A percentile compares a stretch with the other conserved stretches of the same genome.
These are phyloP conservation scores for Sebastolobus alascanus DNA, from an alignment of 2,797 vertebrate species.

Conservation along the genomic window DNA sequence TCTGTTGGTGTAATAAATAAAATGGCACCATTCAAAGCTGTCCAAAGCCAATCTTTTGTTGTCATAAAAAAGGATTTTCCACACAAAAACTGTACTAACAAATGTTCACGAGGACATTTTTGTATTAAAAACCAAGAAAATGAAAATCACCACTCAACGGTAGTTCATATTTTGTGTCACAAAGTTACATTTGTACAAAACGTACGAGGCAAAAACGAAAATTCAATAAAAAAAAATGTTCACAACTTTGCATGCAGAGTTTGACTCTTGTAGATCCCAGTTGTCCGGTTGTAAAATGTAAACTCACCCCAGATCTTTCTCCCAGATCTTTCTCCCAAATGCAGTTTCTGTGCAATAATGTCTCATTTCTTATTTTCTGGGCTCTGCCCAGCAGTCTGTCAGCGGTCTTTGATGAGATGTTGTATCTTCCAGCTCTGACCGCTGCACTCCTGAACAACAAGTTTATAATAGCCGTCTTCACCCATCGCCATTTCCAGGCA, in stretches of 20 bases:
- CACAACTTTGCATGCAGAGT: not conserved
- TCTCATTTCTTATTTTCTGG: not conserved
- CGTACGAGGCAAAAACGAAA: not conserved
- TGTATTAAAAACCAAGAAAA: not conserved
- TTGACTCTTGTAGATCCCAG: not conserved
- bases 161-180: not conserved
- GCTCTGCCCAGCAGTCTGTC: not conserved
- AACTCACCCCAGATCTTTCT: slow-evolving; percentile 9
- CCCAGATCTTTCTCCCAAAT: not conserved
- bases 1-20: too few species aligned
- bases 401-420: slow-evolving; percentile 47
- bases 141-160: not conserved
- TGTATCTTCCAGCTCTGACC: slow-evolving; percentile 80
- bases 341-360: not conserved
- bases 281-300: not conserved
- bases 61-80: not conserved
- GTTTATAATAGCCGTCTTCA: slow-evolving; percentile 13
- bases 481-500: slow-evolving; percentile 71
- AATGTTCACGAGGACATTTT: not conserved
- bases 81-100: not conserved
- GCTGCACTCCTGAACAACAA: slow-evolving; percentile 75
- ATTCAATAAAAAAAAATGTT: not conserved
- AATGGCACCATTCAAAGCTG: not conserved
- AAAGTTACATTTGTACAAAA: not conserved
- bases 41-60: not conserved